Percentiles rank a stretch among this genome's conserved stretches.
Conservation (phyloP, 2,888 invertebrate genomes). For the Drosophila setosimentum region DNA sequence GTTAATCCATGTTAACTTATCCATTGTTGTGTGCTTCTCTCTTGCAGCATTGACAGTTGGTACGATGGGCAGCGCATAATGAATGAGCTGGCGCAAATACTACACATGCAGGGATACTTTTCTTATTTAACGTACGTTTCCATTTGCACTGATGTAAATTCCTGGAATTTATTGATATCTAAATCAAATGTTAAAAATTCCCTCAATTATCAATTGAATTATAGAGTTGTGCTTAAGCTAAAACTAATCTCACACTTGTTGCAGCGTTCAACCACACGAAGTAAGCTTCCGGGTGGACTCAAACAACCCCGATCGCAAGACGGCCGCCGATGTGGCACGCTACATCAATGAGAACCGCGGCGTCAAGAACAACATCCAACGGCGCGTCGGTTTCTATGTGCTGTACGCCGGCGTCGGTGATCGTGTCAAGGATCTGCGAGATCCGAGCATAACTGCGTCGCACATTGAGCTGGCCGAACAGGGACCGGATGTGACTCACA, state of each 20-base stretch:
- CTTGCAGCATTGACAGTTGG: conserved; percentile 88
- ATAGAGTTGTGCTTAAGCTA: neutral
- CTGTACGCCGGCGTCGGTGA: conserved; percentile 92
- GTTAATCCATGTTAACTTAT: neutral
- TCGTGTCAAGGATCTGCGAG: conserved; percentile 87
- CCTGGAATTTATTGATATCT: neutral
- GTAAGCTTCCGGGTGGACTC: conserved; percentile 86
- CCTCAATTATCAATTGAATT: neutral
- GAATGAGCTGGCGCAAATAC: conserved; percentile 88
- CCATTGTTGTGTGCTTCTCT: neutral
- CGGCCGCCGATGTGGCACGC: conserved; percentile 84
- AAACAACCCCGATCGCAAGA: conserved; percentile 85
- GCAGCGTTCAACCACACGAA: conserved; percentile 90
- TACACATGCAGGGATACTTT: conserved; percentile 86
- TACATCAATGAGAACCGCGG: conserved; percentile 85
- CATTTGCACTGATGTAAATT: neutral
- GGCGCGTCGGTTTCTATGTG: conserved; percentile 89
- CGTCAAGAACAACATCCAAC: conserved; percentile 89
- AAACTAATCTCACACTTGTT: neutral
- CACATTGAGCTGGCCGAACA: conserved; percentile 84
- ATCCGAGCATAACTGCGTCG: conserved; percentile 81
- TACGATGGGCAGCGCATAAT: conserved; percentile 91
- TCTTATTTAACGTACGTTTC: conserved; percentile 83
- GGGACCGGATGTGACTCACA: conserved; percentile 85
- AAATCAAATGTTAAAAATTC: neutral